A percentile compares a stretch with the other conserved stretches of the same genome.
phyloP scores from a whole-genome alignment of 2,113 vertebrate genomes.

The Phoenicopterus ruber region DNA sequence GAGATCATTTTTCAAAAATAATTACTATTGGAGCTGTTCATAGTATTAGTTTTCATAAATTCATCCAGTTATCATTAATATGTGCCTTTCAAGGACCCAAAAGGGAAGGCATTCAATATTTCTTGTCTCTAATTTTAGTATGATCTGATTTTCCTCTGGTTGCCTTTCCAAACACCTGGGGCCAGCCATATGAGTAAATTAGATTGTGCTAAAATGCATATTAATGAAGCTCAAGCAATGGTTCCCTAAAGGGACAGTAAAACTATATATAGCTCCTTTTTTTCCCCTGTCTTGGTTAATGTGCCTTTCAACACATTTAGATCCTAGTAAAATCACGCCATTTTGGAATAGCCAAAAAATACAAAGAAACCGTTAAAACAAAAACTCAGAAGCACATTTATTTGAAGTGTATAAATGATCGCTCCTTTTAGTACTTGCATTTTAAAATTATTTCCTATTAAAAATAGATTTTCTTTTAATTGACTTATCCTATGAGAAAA shows the following conservation, averaged over 20 bases:
- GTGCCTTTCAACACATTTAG: slow-evolving; percentile 51
- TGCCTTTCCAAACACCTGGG: slow-evolving; percentile 73
- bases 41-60: slow-evolving; percentile 54
- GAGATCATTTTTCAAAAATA: slow-evolving; percentile 53
- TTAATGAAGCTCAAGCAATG: slow-evolving; percentile 72
- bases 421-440: not conserved
- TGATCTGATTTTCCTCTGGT: slow-evolving; percentile 70
- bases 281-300: not conserved
- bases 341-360: not conserved
- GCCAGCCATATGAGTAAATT: slow-evolving; percentile 73
- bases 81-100: slow-evolving; percentile 68
- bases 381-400: not conserved
- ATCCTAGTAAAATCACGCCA: not conserved
- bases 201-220: slow-evolving; percentile 75
- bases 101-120: slow-evolving; percentile 63
- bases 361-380: not conserved
- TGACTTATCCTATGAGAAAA: not conserved
- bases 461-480: not conserved
- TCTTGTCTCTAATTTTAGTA: slow-evolving; percentile 69
- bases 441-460: not conserved
- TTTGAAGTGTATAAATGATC: not conserved
- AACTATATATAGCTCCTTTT: slow-evolving; percentile 60
- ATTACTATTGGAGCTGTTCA: slow-evolving; percentile 6
- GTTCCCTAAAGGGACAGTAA: slow-evolving; percentile 59
- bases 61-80: slow-evolving; percentile 67